Evolutionary conservation across 2,888 invertebrate species (phyloP), one percentile per base, ranked within the genome.

Genomic region (Troilus luridus): DNA sequence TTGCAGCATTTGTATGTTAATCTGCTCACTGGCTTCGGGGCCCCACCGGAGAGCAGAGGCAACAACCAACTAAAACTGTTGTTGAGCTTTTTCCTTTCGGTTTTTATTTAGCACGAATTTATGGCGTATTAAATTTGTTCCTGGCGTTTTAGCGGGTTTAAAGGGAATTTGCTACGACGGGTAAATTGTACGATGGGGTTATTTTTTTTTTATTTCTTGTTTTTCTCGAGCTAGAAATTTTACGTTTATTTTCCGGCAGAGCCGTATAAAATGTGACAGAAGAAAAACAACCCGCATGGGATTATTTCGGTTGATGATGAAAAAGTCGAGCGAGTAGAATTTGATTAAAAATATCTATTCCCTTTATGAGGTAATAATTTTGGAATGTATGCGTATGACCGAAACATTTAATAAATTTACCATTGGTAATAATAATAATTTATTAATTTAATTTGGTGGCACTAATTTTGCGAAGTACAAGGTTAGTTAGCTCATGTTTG

Each of bases 121-220:
- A 77, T 77, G 14, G 27, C 10, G 72, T 77, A 77, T 77, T 77
- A 77, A 77, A 77, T 77, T 77, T 77, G 72, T 77, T 77, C 41
- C 10, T 9, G 27, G 72, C 72, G 72, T 77, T 77, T 77, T 27
- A 77, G 41, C 17, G 72, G 17, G 72, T 17, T 77, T 9, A 41
- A 77, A 41, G 72, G 72, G 19, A 77, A 77, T 77, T 77, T 77
- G 72, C 41, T 77, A 77, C 72, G 72, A 77, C 72, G 19, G 72
- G 27, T 17, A 77, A 77, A 77, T 77, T 41, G 72, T 19, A 9
- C 7, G 27, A 14, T 27, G 41, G 5, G 41, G 41, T 1, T 41
- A 41, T 77, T 19, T 27, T 77, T 77, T 27, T 24, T 24, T 24
- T 24, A 24, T 67, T 67, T 67, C 67, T 67, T 67, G 67, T 77